These are phyloP conservation scores for Acinonyx jubatus DNA, from an alignment of 2,113 vertebrate species.

Conservation along the genomic window DNA sequence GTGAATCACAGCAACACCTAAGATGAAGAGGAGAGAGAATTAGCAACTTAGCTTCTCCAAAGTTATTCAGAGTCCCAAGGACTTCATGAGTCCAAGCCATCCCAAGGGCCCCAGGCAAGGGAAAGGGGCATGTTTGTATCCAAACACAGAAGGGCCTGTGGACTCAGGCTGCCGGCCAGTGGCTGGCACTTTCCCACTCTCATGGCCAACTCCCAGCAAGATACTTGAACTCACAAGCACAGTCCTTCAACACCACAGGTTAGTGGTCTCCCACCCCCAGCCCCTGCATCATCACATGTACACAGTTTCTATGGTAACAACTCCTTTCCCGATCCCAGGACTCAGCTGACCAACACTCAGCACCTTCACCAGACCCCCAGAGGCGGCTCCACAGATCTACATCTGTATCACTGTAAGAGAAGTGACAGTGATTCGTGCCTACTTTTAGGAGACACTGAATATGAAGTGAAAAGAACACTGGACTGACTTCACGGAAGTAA, in stretches of 20 bases:
- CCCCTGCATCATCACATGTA: rapidly evolving
- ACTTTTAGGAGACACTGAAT: neutral
- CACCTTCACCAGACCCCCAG: neutral
- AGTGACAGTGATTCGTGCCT: neutral
- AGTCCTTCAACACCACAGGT: neutral
- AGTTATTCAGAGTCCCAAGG: neutral
- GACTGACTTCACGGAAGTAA: neutral
- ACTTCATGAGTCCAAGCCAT: neutral
- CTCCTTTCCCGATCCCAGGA: neutral
- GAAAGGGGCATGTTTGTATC: neutral
- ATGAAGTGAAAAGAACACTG: neutral
- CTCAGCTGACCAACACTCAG: neutral
- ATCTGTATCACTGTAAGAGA: neutral
- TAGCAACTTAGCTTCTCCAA: neutral
- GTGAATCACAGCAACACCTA: conserved; percentile 97
- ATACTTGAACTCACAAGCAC: neutral
- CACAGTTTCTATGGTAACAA: neutral
- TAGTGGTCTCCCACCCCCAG: neutral
- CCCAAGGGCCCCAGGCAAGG: neutral
- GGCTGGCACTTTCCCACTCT: neutral
- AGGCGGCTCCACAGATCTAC: neutral
- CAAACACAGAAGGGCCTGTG: neutral
- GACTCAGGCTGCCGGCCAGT: neutral
- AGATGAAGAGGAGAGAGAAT: conserved; percentile 48
- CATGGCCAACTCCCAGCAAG: neutral